Evolutionary conservation across 1,140 invertebrate species (phyloP).

Genomic region (Drosophila seguyi): DNA sequence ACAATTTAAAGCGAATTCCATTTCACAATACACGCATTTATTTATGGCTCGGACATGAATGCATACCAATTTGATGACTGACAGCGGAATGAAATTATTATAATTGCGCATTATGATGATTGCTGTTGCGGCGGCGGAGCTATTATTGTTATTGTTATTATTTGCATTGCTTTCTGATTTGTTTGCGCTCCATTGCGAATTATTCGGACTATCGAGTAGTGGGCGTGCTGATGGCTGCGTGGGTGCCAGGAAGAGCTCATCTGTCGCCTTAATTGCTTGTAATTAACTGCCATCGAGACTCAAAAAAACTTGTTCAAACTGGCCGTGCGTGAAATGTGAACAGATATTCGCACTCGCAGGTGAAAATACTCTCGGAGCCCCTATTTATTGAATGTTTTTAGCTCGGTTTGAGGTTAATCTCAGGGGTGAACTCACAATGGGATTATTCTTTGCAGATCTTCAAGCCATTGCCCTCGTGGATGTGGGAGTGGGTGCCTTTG

Average conservation of each 20-base stretch:
- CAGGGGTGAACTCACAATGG: background rate
- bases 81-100: slow-evolving; percentile 71
- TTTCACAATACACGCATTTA: slow-evolving; percentile 34
- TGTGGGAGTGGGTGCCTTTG: slow-evolving; percentile 37
- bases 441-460: slow-evolving; percentile 4
- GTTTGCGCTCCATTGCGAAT: slow-evolving; percentile 49
- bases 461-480: slow-evolving; percentile 9
- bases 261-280: slow-evolving; percentile 64
- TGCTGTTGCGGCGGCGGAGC: slow-evolving; percentile 39
- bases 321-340: slow-evolving; percentile 34
- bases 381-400: background rate
- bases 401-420: slow-evolving; percentile 8
- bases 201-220: slow-evolving; percentile 41
- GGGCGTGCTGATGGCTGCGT: background rate
- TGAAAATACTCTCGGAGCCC: background rate
- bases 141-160: slow-evolving; percentile 50
- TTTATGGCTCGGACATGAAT: slow-evolving; percentile 41
- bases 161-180: slow-evolving; percentile 70
- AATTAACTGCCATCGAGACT: slow-evolving; percentile 65
- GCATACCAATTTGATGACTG: slow-evolving; percentile 62
- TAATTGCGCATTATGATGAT: slow-evolving; percentile 69
- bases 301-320: slow-evolving; percentile 16
- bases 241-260: slow-evolving; percentile 6
- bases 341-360: slow-evolving; percentile 2
- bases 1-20: slow-evolving; percentile 34